These are phyloP conservation scores for Cheilosia vernalis DNA, from an alignment of 2,888 invertebrate genomes.

Conservation along the genomic window DNA sequence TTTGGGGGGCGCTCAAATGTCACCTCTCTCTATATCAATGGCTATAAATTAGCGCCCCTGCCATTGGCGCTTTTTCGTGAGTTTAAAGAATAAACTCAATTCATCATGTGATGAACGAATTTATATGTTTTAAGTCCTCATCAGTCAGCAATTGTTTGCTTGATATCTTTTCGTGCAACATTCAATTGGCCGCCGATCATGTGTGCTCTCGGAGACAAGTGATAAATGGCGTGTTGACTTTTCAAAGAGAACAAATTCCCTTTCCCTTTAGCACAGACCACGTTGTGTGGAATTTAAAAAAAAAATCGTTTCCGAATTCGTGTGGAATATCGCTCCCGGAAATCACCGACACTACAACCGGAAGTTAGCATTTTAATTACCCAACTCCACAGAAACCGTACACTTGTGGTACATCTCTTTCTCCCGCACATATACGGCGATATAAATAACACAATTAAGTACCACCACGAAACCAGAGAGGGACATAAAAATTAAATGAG, in stretches of 20 bases:
- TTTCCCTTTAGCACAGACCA: not conserved
- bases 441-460: conserved; percentile 62
- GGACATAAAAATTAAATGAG: conserved; percentile 58
- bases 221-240: conserved; percentile 30
- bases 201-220: conserved; percentile 12
- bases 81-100: conserved; percentile 1
- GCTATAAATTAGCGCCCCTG: not conserved
- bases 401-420: conserved; percentile 39
- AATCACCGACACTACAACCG: conserved; percentile 30
- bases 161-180: conserved; percentile 27
- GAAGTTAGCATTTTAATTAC: conserved; percentile 69
- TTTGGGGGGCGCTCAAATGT: conserved; percentile 1
- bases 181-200: conserved; percentile 37
- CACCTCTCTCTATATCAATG: conserved; percentile 16
- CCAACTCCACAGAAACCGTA: conserved; percentile 27
- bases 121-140: not conserved
- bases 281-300: conserved; percentile 4
- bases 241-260: not conserved
- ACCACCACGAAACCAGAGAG: conserved; percentile 7
- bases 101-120: not conserved
- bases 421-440: not conserved
- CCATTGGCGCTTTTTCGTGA: conserved; percentile 1
- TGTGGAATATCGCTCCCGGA: conserved; percentile 13
- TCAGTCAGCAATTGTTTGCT: not conserved
- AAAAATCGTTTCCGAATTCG: conserved; percentile 4